Conservation (phyloP, 2,888 invertebrate species). For the Scaptodrosophila latifasciaeformis region DNA sequence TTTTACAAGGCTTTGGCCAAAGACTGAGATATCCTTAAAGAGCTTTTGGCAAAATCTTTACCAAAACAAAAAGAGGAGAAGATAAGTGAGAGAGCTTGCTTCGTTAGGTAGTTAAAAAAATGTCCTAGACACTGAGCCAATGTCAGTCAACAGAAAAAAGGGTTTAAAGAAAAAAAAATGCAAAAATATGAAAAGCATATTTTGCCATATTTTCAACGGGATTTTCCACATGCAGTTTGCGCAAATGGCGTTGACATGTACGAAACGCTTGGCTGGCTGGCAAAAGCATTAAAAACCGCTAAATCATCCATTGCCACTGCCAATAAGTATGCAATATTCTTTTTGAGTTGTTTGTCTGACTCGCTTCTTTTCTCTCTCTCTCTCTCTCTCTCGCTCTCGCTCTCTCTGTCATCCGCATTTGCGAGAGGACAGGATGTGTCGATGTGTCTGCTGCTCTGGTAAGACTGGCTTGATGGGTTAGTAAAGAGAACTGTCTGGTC, state of each 20-base stretch:
- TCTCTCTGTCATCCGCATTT: slow-evolving; percentile 34
- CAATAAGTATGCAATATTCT: slow-evolving; percentile 63
- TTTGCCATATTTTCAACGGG: background rate
- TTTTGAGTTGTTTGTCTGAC: slow-evolving; percentile 52
- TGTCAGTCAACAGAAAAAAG: no score
- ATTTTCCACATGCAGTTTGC: slow-evolving; percentile 31
- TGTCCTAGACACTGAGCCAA: no score
- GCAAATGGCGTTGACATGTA: slow-evolving; percentile 58
- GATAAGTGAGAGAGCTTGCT: no score
- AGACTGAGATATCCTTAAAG: no score
- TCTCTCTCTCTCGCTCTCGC: no score
- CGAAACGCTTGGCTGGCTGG: slow-evolving; percentile 17
- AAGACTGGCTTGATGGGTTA: background rate
- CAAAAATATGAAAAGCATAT: slow-evolving; percentile 3
- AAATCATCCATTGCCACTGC: slow-evolving; percentile 62
- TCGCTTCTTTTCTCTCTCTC: no score
- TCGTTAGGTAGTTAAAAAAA: no score
- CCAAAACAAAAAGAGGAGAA: no score
- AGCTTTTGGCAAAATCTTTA: no score
- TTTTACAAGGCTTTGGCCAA: no score
- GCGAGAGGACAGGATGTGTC: slow-evolving; percentile 1
- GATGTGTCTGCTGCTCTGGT: background rate
- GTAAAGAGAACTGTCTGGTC: no score
- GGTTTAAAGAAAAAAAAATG: no score
- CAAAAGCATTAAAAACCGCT: slow-evolving; percentile 61